These are phyloP conservation scores for Otolemur crassicaudatus DNA, from an alignment of 2,797 vertebrate species.

Conservation along the genomic window DNA sequence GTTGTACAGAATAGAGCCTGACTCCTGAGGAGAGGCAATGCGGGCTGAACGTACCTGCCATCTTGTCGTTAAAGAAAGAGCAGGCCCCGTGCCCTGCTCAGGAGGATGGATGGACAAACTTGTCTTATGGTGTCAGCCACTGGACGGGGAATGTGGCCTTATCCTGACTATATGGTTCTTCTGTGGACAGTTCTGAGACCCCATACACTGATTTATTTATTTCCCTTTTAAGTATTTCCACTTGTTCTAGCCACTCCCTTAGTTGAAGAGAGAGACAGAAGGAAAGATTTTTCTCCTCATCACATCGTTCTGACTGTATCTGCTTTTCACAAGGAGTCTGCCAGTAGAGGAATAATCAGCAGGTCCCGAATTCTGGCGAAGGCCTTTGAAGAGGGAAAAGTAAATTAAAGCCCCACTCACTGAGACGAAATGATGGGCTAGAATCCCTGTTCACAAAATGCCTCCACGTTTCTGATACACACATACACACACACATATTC, in stretches of 20 bases:
- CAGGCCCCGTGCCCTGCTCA: neutral
- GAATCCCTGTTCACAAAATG: neutral
- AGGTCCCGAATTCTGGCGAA: neutral
- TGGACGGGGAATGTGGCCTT: accelerated
- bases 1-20: too few relatives aligned
- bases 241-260: neutral
- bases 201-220: neutral
- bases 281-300: neutral
- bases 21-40: neutral
- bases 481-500: neutral
- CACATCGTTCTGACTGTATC: neutral
- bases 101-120: neutral
- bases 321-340: neutral
- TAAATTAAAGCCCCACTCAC: accelerated
- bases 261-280: neutral
- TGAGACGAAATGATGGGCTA: neutral
- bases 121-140: accelerated
- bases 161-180: neutral
- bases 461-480: neutral
- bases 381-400: neutral
- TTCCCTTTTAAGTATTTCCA: neutral
- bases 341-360: neutral
- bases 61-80: neutral
- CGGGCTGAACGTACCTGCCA: neutral
- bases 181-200: neutral